Evolutionary conservation across 2,888 invertebrate genomes (phyloP), one percentile per base, ranked within the genome.

Genomic region (Hanleya hanleyi): DNA sequence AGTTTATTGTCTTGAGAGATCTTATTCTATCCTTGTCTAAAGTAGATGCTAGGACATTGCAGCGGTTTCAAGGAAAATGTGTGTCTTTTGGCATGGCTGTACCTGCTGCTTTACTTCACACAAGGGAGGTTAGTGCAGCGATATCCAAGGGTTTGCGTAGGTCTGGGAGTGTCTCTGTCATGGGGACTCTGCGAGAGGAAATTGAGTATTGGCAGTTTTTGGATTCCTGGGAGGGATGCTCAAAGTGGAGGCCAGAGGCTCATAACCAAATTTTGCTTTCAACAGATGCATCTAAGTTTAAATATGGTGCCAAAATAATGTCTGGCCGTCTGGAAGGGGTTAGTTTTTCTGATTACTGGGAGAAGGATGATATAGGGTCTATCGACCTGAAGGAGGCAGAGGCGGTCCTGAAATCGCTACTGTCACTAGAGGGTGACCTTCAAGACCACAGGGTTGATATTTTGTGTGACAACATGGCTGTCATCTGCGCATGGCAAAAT

Each of bases 51-150:
- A 62, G 50, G 18, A 50, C 50, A 32, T 6, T 62, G 3, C 61
- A 64, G 35, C 0, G 73, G 1, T 47, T 47, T 47, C n/a, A 2
- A n/a, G 47, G 47, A n/a, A 47, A 47, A 47, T 47, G 4, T 47
- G 50, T 72, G n/a, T 72, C 69, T n/a, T 49, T 72, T 62, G 32
- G 6, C 38, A 33, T 77, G 29, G 77, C 68, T 18, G 65, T 73
- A 5, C n/a, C n/a, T n/a, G n/a, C n/a, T n/a, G n/a, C n/a, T n/a
- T n/a, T n/a, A n/a, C n/a, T n/a, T n/a, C n/a, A 69, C 73, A n/a
- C 73, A 38, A 18, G 68, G 68, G 37, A 32, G 68, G 15, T 72
- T 62, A 22, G 37, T 32, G 29, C n/a, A 37, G 29, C 62, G 57
- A 37, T 26, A 57, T 0, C 41, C 57, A 37, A 9, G 22, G 36